Evolutionary conservation across 1,140 invertebrate species (phyloP), one percentile per base, ranked within the genome.

Genomic region (Druon quercuslanigerum): DNA sequence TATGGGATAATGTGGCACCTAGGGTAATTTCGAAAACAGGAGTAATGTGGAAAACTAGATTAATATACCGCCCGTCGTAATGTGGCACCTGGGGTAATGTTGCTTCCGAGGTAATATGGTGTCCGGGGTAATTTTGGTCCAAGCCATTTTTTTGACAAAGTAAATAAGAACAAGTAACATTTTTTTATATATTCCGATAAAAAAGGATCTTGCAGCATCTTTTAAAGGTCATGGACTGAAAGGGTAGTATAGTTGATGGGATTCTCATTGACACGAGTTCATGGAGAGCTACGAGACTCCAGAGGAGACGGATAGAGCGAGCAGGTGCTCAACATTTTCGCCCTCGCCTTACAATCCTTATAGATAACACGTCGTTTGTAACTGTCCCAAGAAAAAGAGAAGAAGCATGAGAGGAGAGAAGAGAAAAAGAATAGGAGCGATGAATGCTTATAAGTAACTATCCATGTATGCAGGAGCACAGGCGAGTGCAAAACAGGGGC

Each of bases 311-410:
- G 70, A 84, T 85, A 82, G 81, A 79, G 82, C 78, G 82, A 85
- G 86, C 86, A 88, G 87, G 87, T 89, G 88, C 85, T 90, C 79
- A 78, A 83, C 82, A 87, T 86, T 89, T 87, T 88, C 88, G 79
- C 84, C 79, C 83, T 84, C 83, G 82, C 57, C 81, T 79, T 82
- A 84, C 86, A 87, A 88, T 90, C 86, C 88, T 89, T 88, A 87
- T 80, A 87, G 87, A 90, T 90, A 89, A 90, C 85, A 80, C 83
- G 83, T 90, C 88, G 87, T 90, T 90, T 90, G 88, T 90, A 88
- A 90, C 88, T 89, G 88, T 90, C 88, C 80, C 82, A 79, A 76
- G 60, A 57, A 74, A 80, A 81, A 77, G 54, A 78, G 79, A 79
- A 83, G 79, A 79, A 82, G 73, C 60, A 74, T 25, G 78, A 79